These are phyloP conservation scores for Coracias cyanogaster DNA, from an alignment of 2,797 vertebrate species.

Conservation along the genomic window DNA sequence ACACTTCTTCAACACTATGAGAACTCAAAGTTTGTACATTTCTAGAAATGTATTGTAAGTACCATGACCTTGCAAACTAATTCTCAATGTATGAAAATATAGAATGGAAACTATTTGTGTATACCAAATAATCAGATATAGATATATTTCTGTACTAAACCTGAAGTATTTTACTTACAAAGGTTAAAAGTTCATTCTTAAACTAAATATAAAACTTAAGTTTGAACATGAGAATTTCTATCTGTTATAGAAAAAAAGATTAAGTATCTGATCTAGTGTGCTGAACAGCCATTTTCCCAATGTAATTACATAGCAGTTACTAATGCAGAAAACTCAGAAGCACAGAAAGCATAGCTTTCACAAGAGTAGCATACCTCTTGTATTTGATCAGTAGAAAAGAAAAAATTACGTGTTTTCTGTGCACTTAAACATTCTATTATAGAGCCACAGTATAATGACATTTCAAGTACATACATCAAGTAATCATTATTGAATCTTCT, in stretches of 20 bases:
- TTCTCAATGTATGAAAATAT: background rate
- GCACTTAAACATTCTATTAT: background rate
- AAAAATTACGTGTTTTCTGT: background rate
- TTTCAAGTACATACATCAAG: background rate
- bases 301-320: background rate
- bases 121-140: background rate
- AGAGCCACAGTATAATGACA: background rate
- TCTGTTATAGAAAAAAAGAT: background rate
- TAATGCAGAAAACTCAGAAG: background rate
- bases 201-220: background rate
- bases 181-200: background rate
- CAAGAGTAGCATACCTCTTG: background rate
- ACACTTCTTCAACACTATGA: background rate
- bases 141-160: background rate
- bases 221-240: background rate
- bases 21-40: background rate
- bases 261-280: background rate
- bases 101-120: background rate
- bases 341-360: background rate
- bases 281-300: background rate
- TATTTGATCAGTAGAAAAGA: background rate
- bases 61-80: background rate
- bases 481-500: background rate
- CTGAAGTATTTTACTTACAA: background rate
- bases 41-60: background rate